Conservation (phyloP, 1,140 invertebrate genomes). For the Lepidotrigona ventralis region DNA sequence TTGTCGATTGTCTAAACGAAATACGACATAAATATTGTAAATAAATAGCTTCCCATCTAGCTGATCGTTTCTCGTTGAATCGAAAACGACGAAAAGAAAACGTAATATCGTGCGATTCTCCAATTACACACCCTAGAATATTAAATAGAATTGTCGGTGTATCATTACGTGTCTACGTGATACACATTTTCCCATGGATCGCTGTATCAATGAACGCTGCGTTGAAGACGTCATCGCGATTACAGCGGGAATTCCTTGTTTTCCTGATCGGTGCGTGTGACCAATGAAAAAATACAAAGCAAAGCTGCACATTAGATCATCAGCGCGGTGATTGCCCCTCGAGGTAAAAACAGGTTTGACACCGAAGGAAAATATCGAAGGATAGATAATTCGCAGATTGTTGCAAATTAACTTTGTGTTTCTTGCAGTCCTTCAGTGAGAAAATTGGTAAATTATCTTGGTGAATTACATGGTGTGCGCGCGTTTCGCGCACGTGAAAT, state of each 20-base stretch:
- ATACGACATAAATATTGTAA: too few relatives aligned
- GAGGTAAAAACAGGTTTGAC: neutral
- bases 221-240: neutral
- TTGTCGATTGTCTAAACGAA: too few relatives aligned
- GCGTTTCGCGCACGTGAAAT: too few relatives aligned
- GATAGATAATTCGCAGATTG: too few relatives aligned
- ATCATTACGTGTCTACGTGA: neutral
- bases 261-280: neutral
- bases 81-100: too few relatives aligned
- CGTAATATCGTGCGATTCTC: neutral
- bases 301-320: neutral
- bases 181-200: constrained; percentile 10
- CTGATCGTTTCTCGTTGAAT: neutral
- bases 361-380: neutral
- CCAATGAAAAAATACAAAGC: neutral
- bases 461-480: too few relatives aligned
- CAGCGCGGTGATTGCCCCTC: constrained; percentile 21
- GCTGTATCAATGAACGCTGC: too few relatives aligned
- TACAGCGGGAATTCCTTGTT: constrained; percentile 23
- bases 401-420: too few relatives aligned
- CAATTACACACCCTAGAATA: neutral
- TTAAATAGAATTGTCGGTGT: neutral
- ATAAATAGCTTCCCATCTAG: neutral
- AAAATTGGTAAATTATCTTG: too few relatives aligned
- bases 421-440: too few relatives aligned